These are phyloP conservation scores for Raillietiella orientalis DNA, from an alignment of 2,888 invertebrate genomes.

Conservation along the genomic window DNA sequence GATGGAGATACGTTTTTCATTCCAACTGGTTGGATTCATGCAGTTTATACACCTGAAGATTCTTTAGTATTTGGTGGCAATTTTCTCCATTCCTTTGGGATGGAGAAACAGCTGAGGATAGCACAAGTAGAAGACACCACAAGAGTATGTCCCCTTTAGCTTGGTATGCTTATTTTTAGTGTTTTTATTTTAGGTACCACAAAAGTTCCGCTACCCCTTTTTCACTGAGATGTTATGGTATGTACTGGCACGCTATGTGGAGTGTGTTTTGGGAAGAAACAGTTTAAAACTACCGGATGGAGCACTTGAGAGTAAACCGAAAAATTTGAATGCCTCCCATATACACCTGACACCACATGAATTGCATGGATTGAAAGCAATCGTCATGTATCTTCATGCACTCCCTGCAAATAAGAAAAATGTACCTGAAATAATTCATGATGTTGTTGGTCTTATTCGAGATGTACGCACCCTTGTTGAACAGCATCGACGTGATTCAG, in stretches of 20 bases:
- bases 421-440: slow-evolving; percentile 58
- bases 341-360: slow-evolving; percentile 16
- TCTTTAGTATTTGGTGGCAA: slow-evolving; percentile 94
- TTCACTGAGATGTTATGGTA: slow-evolving; percentile 97
- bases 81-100: slow-evolving; percentile 80
- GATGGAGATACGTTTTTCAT: slow-evolving; percentile 90
- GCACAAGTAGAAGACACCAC: slow-evolving; percentile 81
- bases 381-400: slow-evolving; percentile 65
- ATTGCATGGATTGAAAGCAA: slow-evolving; percentile 23
- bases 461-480: slow-evolving; percentile 65
- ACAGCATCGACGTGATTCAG: slow-evolving; percentile 54
- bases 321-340: slow-evolving; percentile 6
- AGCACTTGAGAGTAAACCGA: background rate
- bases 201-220: slow-evolving; percentile 91
- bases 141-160: slow-evolving; percentile 23
- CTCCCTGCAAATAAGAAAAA: slow-evolving; percentile 63
- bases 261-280: slow-evolving; percentile 45
- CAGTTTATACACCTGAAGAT: slow-evolving; percentile 82
- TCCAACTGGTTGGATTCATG: slow-evolving; percentile 96
- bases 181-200: slow-evolving; percentile 59
- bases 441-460: slow-evolving; percentile 58
- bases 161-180: background rate
- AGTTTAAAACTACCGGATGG: slow-evolving; percentile 21
- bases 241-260: slow-evolving; percentile 68
- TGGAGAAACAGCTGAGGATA: slow-evolving; percentile 81